Base-by-base conservation (phyloP, 2,888 invertebrate species). In the Plebejus anna region DNA sequence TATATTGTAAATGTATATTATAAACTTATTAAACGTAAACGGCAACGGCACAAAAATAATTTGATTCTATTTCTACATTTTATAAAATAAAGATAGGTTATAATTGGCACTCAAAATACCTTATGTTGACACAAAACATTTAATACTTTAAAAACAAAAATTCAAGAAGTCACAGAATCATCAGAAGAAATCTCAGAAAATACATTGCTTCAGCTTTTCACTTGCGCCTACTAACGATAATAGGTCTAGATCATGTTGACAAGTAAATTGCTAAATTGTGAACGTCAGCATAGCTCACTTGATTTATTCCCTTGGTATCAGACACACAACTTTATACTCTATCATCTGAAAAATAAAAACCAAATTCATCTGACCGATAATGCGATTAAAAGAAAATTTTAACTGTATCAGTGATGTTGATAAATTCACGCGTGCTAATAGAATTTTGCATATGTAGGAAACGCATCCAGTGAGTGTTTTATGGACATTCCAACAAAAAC, bases 221-320 rank as follows among this genome's bases (percentile, higher is more conserved):
- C 79, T 83, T 83, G 81, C 77, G 79, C 81, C 80, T 76, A 77
- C 47, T 72, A 80, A 80, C 78, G 77, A 83, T 87, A 88, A 88
- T 88, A 84, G 86, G 85, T 83, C 86, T 87, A 87, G 88, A 89
- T 88, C 87, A 88, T 86, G 87, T 87, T 86, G 89, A 90, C 89
- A 89, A 87, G 86, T 86, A 89, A 89, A 90, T 90, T 89, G 86
- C 88, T 87, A 89, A 89, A 89, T 88, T 87, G 88, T 89, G 85
- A 86, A 84, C 86, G 87, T 88, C 85, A 84, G 83, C 85, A 86
- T 86, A 84, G 86, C 85, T 83, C 84, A 80, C 82, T 87, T 89
- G 89, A 90, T 90, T 90, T 89, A 89, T 87, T 70, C 78, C 75
- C 71, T 76, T 71, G 70, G 75, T 16, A 75, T 47, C 61, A 70